A percentile compares a stretch with the other conserved stretches of the same genome.
phyloP scores from a whole-genome alignment of 2,797 vertebrate species.

The Orientallactaga sibirica region DNA sequence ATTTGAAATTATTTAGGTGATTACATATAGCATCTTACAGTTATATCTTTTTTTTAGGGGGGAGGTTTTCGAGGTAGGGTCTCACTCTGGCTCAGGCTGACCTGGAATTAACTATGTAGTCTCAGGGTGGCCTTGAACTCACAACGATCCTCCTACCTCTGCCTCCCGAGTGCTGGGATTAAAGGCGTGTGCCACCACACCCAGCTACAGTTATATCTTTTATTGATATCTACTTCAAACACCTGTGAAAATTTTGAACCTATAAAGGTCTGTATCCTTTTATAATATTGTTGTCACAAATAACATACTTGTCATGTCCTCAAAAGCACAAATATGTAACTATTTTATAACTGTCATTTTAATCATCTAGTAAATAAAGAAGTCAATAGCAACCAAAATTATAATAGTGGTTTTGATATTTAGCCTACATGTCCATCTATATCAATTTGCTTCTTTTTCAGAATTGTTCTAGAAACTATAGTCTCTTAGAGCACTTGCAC shows the following conservation, averaged over 20 bases:
- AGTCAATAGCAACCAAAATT: neutral
- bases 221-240: neutral
- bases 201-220: neutral
- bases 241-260: neutral
- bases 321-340: neutral
- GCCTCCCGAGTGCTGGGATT: too few species aligned
- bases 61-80: too few species aligned
- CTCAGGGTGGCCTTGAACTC: too few species aligned
- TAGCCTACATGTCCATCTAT: neutral
- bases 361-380: neutral
- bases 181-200: too few species aligned
- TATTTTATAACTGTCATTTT: conserved; percentile 23
- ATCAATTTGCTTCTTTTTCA: neutral
- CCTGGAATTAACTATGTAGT: too few species aligned
- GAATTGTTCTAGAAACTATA: neutral
- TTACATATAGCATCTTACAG: neutral
- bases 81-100: too few species aligned
- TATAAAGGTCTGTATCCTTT: neutral
- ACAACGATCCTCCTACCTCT: too few species aligned
- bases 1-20: neutral
- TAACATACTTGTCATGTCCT: neutral
- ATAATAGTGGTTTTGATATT: neutral
- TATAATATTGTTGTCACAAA: neutral
- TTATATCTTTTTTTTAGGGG: conserved; percentile 13
- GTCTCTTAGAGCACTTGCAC: neutral